Evolutionary conservation across 2,113 vertebrate genomes (phyloP).

Genomic region (Melanotaenia duboulayi): DNA sequence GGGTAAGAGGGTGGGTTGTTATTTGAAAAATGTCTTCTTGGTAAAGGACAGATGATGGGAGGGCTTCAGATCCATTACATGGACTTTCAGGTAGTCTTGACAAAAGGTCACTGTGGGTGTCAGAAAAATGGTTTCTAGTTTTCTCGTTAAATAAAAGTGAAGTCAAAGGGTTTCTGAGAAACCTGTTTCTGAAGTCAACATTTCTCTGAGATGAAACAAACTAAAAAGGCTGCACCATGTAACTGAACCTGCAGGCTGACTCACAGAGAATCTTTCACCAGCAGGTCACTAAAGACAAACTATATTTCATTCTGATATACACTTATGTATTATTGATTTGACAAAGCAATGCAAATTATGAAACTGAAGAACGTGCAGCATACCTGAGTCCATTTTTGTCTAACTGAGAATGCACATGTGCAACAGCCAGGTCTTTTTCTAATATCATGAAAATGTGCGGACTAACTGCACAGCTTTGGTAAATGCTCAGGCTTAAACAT

Average conservation of each 20-base stretch:
- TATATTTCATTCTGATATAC: background rate
- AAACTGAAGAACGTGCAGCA: no score
- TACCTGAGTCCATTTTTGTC: no score
- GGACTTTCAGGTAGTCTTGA: conserved; percentile 5
- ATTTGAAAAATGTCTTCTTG: conserved; percentile 1
- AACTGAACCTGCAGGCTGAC: background rate
- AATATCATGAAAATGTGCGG: no score
- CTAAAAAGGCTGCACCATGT: background rate
- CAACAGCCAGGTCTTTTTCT: no score
- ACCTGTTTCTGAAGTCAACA: background rate
- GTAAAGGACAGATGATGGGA: conserved; percentile 26
- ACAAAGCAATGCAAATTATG: no score
- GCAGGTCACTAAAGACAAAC: background rate
- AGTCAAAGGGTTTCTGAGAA: conserved; percentile 23
- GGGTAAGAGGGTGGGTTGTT: background rate
- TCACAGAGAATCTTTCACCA: background rate
- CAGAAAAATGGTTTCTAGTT: conserved; percentile 21
- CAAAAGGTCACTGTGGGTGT: conserved; percentile 17
- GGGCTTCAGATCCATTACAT: conserved; percentile 34
- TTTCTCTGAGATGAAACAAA: conserved; percentile 22
- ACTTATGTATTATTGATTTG: no score
- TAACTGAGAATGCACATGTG: no score
- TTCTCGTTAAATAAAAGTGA: conserved; percentile 34
- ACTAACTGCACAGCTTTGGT: background rate
- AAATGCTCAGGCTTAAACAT: background rate